Conservation (phyloP, 2,888 invertebrate species). For the Tuberolachnus salignus region DNA sequence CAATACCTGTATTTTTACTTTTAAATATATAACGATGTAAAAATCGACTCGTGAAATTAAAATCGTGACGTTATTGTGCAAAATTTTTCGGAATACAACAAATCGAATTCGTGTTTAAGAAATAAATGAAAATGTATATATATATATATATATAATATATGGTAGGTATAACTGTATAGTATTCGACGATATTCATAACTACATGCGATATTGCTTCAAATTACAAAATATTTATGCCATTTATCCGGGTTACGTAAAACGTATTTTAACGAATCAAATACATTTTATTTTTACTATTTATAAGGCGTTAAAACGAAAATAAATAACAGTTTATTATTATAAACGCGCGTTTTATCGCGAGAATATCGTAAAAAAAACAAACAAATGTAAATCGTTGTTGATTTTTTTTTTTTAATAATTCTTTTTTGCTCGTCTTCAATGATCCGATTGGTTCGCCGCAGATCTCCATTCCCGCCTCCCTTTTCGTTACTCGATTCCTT, state of each 20-base stretch:
- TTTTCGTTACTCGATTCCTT: no score
- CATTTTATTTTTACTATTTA: no score
- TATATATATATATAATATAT: neutral
- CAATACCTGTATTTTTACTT: neutral
- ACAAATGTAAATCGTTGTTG: no score
- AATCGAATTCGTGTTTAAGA: constrained; percentile 1
- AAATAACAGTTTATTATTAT: no score
- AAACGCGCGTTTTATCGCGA: no score
- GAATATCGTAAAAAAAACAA: no score
- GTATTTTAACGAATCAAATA: neutral
- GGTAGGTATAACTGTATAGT: neutral
- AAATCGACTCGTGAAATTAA: constrained; percentile 36
- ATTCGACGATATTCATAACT: neutral
- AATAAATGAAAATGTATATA: neutral
- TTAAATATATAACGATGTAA: neutral
- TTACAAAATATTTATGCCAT: constrained; percentile 27
- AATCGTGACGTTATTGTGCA: constrained; percentile 40
- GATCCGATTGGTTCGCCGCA: no score
- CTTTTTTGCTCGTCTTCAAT: no score
- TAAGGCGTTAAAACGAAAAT: no score
- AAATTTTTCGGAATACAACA: constrained; percentile 26
- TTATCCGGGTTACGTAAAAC: neutral
- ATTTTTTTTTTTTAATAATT: no score
- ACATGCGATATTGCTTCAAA: neutral
- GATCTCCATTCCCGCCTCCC: no score